Evolutionary conservation across 2,888 invertebrate species (phyloP), one percentile per base, ranked within the genome.

Genomic region (Helicoverpa assulta): DNA sequence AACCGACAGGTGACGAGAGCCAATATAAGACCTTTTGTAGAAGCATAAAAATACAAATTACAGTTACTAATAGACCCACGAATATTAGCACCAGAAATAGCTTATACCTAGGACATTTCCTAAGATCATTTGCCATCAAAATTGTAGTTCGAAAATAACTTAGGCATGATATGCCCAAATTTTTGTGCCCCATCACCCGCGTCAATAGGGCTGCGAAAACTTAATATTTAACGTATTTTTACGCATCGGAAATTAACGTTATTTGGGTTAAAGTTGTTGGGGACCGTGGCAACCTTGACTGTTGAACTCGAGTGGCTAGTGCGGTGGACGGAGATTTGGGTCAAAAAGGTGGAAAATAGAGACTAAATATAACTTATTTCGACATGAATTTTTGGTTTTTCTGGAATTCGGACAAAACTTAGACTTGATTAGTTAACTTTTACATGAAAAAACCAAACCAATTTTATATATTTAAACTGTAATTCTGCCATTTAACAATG

Each of bases 161-260:
- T 57, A 21, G 3, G 14, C 47, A 68, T 52, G 29, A 59, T 54
- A 60, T 21, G 51, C 59, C 67, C 51, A 21, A 60, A 73, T 29
- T 82, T 76, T 79, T 77, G 77, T 79, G 71, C 73, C 74, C 43
- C 61, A 52, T 76, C 77, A 80, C 62, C 56, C 29, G 2, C 57
- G 7, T 80, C 79, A 65, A 71, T 80, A 88, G 85, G 87, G 89
- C 56, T 88, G 87, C 43, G 86, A 72, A 81, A 83, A 76, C 82
- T 85, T 81, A 80, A 86, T 85, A 76, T 70, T 26, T 26, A 73
- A 69, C 62, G 69, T 75, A 72, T 70, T 78, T 76, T 75, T 88
- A 87, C 91, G 90, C 90, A 90, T 79, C 91, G 92, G 92, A 92
- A 90, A 92, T 92, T 92, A 89, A 82, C 57, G 70, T 63, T 67